These are phyloP conservation scores for Drosophila putrida DNA, from an alignment of 2,888 invertebrate genomes.

Conservation along the genomic window DNA sequence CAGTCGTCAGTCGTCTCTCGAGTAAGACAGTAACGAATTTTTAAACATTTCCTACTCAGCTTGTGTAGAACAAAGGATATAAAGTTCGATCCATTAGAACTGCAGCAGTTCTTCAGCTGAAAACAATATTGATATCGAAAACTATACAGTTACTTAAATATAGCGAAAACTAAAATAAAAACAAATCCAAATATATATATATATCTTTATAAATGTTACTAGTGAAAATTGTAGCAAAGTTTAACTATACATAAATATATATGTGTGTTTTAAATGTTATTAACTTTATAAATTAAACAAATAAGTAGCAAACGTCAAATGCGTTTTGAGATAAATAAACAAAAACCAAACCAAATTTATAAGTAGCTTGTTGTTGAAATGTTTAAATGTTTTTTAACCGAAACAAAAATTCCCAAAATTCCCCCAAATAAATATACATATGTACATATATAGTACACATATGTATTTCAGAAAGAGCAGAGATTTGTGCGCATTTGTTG, in stretches of 20 bases:
- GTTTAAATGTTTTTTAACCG: slow-evolving; percentile 77
- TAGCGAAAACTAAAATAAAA: slow-evolving; percentile 45
- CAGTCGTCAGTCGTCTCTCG: slow-evolving; percentile 20
- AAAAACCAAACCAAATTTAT: slow-evolving; percentile 28
- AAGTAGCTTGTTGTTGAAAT: slow-evolving; percentile 79
- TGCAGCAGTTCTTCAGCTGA: slow-evolving; percentile 17
- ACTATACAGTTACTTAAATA: slow-evolving; percentile 33
- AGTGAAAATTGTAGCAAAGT: slow-evolving; percentile 72
- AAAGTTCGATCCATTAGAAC: slow-evolving; percentile 21
- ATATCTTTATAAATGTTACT: slow-evolving; percentile 74
- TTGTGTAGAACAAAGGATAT: slow-evolving; percentile 57
- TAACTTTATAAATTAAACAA: slow-evolving; percentile 43
- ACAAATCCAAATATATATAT: slow-evolving; percentile 27
- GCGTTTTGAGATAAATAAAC: slow-evolving; percentile 10
- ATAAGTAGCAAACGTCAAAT: slow-evolving; percentile 45
- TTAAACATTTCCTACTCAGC: slow-evolving; percentile 55
- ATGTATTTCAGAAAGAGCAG: slow-evolving; percentile 18
- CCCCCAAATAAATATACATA: slow-evolving; percentile 9
- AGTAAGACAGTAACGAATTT: slow-evolving; percentile 56
- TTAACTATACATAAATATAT: slow-evolving; percentile 53
- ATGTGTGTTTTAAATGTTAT: slow-evolving; percentile 80
- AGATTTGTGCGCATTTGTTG: slow-evolving; percentile 50
- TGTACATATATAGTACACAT: slow-evolving; percentile 16
- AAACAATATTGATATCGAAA: slow-evolving; percentile 19
- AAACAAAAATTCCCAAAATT: slow-evolving; percentile 22